A percentile compares a stretch with the other conserved stretches of the same genome.
Conservation (phyloP, 1,140 invertebrate genomes). For the Hyles euphorbiae region DNA sequence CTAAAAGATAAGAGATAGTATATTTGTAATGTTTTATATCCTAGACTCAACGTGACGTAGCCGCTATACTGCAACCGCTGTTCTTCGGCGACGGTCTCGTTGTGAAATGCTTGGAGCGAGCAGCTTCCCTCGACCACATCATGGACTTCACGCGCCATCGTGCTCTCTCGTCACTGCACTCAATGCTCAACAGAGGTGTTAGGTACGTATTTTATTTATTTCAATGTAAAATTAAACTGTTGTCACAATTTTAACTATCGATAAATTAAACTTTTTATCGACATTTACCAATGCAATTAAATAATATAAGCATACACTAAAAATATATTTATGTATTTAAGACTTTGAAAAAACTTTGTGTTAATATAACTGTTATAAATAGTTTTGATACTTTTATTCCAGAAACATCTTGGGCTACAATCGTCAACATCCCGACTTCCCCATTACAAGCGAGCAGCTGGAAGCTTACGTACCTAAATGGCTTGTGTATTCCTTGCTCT, state of each 20-base stretch:
- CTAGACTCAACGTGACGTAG: slow-evolving; percentile 92
- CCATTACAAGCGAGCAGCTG: slow-evolving; percentile 92
- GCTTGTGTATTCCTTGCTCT: slow-evolving; percentile 93
- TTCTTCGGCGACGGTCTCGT: slow-evolving; percentile 96
- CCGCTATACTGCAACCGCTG: slow-evolving; percentile 87
- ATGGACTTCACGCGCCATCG: slow-evolving; percentile 99
- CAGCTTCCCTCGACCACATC: slow-evolving; percentile 95
- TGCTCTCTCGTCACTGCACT: slow-evolving; percentile 96
- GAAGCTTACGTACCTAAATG: slow-evolving; percentile 96
- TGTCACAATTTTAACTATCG: too few relatives aligned
- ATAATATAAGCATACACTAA: too few relatives aligned
- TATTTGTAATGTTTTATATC: too few relatives aligned
- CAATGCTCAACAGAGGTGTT: slow-evolving; percentile 97
- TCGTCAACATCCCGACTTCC: slow-evolving; percentile 94
- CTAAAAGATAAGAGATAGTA: too few relatives aligned
- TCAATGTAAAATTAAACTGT: background rate
- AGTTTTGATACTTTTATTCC: slow-evolving; percentile 15
- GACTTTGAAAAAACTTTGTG: too few relatives aligned
- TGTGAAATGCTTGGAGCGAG: slow-evolving; percentile 92
- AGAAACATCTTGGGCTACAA: slow-evolving; percentile 96
- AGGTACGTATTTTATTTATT: slow-evolving; percentile 63
- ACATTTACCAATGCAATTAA: too few relatives aligned
- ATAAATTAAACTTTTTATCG: too few relatives aligned
- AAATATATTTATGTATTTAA: too few relatives aligned
- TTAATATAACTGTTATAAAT: too few relatives aligned